phyloP scores from a whole-genome alignment of 2,888 invertebrate species.

The Drosophila sordidapex region DNA sequence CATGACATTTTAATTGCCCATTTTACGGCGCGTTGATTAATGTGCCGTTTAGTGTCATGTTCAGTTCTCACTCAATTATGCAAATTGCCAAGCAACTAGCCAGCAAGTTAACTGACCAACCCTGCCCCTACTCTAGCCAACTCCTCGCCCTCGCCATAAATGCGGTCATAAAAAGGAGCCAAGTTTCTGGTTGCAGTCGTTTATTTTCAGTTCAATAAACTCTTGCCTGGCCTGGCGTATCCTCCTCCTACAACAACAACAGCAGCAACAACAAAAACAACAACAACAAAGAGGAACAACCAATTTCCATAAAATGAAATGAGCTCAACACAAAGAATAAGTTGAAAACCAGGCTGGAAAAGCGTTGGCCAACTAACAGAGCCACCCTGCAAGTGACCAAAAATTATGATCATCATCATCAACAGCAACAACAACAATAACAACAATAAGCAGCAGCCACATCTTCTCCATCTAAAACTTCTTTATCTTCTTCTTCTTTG shows the following conservation, averaged over 20 bases:
- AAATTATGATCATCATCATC: slow-evolving; percentile 34
- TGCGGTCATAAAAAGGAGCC: slow-evolving; percentile 3
- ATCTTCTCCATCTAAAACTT: slow-evolving; percentile 2
- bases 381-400: slow-evolving; percentile 15
- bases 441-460: slow-evolving; percentile 20
- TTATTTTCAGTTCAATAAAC: slow-evolving; percentile 57
- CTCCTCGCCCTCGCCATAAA: neutral
- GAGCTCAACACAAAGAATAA: slow-evolving; percentile 7
- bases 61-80: slow-evolving; percentile 57
- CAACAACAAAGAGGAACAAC: slow-evolving; percentile 11
- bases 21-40: slow-evolving; percentile 24
- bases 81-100: slow-evolving; percentile 25
- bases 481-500: neutral
- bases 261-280: slow-evolving; percentile 13
- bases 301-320: slow-evolving; percentile 52
- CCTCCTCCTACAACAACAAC: slow-evolving; percentile 42
- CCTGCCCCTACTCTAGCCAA: slow-evolving; percentile 4
- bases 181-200: slow-evolving; percentile 52
- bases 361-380: slow-evolving; percentile 24
- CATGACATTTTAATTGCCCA: slow-evolving; percentile 33
- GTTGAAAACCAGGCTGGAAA: slow-evolving; percentile 39
- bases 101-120: slow-evolving; percentile 1
- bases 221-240: slow-evolving; percentile 32
- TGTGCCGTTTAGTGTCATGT: slow-evolving; percentile 45
- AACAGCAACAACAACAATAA: slow-evolving; percentile 20